A percentile compares a stretch with the other conserved stretches of the same genome.
phyloP scores from a whole-genome alignment of 1,140 invertebrate genomes.

The Wasmannia auropunctata region DNA sequence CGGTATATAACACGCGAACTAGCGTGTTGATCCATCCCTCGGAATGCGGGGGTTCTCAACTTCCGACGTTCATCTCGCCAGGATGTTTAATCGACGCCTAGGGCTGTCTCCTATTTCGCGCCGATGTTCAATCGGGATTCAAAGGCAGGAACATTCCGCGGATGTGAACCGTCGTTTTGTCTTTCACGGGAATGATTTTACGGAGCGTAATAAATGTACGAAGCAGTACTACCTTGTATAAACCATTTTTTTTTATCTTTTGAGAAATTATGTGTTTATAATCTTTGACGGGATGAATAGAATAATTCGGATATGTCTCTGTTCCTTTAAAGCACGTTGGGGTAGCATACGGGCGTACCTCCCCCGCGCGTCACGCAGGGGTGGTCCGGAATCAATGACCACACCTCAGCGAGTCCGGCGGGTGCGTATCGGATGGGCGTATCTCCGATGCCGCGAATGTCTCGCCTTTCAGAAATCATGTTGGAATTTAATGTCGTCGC shows the following conservation, averaged over 20 bases:
- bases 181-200: neutral
- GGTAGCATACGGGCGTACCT: neutral
- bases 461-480: slow-evolving; percentile 67
- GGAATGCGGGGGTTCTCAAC: slow-evolving; percentile 80
- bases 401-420: neutral
- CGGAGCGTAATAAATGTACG: neutral
- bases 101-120: neutral
- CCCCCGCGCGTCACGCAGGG: neutral
- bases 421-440: slow-evolving; percentile 36
- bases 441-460: slow-evolving; percentile 36
- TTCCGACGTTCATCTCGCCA: neutral
- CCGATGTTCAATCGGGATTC: neutral
- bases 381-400: slow-evolving; percentile 58
- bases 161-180: neutral
- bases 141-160: neutral
- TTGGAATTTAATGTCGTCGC: slow-evolving; percentile 63
- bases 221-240: neutral
- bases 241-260: neutral
- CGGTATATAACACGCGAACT: slow-evolving; percentile 81
- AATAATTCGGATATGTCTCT: neutral
- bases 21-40: slow-evolving; percentile 83
- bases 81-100: neutral
- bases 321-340: neutral
- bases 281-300: neutral
- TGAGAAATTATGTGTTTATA: neutral